Base-by-base conservation (phyloP, 2,113 vertebrate genomes). In the Syngnathus floridae region DNA sequence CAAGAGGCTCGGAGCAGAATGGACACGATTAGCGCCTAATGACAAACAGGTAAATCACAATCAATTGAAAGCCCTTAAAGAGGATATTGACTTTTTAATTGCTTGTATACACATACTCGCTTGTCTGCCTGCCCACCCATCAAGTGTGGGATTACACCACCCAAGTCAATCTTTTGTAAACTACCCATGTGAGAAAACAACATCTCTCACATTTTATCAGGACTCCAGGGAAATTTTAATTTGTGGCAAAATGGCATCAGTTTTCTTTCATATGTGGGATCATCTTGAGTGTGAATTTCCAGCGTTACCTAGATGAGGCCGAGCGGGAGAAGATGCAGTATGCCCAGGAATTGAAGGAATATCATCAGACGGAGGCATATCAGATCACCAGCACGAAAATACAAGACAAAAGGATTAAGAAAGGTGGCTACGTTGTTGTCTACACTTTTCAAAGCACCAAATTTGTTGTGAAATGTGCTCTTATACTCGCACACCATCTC, bases 291-390 rank as follows among this genome's bases (percentile, higher is more conserved):
- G n/a, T 66, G 40, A 64, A 6, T 64, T 37, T 0, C 0, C 70
- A 99, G 97, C 91, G 94, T 38, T 98, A 95, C 81, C 88, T 99
- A 75, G 97, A 98, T 0, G 97, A 99, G 77, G 97, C 97, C 0
- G 97, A 99, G 67, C 84, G 93, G 48, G 97, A 98, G 77, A 98
- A 98, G 76, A 91, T 95, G 89, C 95, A 97, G 83, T 99, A 99
- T 70, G 94, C 96, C 66, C 93, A 93, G 77, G 97, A 98, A 57
- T 87, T 98, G 61, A 88, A 92, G 49, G 97, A 97, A 0, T 99
- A 98, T 76, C 97, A 98, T 84, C 95, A 98, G 87, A 98, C 95
- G 0, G 97, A 98, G 73, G 95, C 96, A 14, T 98, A 90, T 82
- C 95, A 96, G 81, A 93, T 98, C 90, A 97, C 94, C 60, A 85